Base-by-base conservation (phyloP, 2,888 invertebrate genomes). In the Vanessa cardui region DNA sequence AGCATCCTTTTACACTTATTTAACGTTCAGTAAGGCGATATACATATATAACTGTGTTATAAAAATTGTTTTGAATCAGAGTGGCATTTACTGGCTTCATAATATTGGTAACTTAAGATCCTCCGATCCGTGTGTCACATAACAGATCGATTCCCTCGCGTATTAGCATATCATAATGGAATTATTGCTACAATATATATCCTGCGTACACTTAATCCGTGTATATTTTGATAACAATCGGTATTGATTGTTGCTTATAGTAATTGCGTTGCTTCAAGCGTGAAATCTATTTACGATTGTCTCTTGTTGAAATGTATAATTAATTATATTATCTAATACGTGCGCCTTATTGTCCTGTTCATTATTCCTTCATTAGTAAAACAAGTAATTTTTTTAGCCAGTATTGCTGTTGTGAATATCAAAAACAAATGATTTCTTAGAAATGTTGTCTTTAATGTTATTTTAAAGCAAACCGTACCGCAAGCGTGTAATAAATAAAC, bases 141-240 rank as follows among this genome's bases (percentile, higher is more conserved):
- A 16, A 50, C 9, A 26, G 52, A 64, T 64, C 50, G 64, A 58
- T 26, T 64, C 58, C 58, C 58, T 16, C 49, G 58, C 49, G 64
- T 64, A 64, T 64, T 64, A 64, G 64, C 64, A 64, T 64, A 64
- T 47, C 21, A 64, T 64, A 64, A 64, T 64, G 64, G 64, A 64
- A 50, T 64, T 64, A 64, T 58, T 44, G 44, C 64, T 20, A 50
- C 64, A 58, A 58, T 64, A 63, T 63, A 62, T 50, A 64, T 64
- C 58, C 64, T 15, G 20, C 39, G 26, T 58, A 39, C 52, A 50
- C 58, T 58, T 54, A 58, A 58, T 64, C 64, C 58, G 39, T 58
- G 31, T 63, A 56, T 64, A 46, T 64, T 63, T 64, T 64, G 64
- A 64, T 64, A 64, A 49, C 64, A 64, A 64, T 64, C 64, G 47